Conservation (phyloP, 2,888 invertebrate species). For the Tinea trinotella region DNA sequence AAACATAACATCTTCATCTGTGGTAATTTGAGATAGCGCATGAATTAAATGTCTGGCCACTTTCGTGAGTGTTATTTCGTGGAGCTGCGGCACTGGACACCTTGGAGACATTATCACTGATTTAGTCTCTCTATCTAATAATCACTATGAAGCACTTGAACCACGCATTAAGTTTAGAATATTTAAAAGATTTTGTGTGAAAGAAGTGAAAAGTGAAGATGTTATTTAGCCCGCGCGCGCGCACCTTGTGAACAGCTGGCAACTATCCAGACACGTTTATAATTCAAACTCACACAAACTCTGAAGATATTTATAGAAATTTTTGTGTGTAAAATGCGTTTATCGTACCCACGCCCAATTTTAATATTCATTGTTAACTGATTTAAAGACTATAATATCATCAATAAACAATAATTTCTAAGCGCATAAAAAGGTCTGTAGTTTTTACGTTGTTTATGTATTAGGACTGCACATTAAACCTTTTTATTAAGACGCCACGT, state of each 20-base stretch:
- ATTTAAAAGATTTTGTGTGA: constrained; percentile 32
- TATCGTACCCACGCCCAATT: constrained; percentile 34
- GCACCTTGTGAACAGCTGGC: constrained; percentile 41
- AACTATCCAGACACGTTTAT: constrained; percentile 54
- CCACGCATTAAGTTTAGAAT: background rate
- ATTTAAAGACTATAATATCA: background rate
- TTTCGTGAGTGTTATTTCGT: constrained; percentile 72
- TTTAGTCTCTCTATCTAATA: background rate
- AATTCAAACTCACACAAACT: constrained; percentile 56
- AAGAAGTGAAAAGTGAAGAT: constrained; percentile 52
- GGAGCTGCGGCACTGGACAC: constrained; percentile 71
- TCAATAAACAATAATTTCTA: no score
- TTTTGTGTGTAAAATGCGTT: constrained; percentile 59
- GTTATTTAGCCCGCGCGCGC: constrained; percentile 58
- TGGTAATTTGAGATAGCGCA: constrained; percentile 73
- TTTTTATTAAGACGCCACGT: no score
- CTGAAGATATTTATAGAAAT: constrained; percentile 57
- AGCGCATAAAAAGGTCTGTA: no score
- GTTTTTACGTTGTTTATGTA: no score
- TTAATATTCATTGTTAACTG: background rate
- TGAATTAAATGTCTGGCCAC: constrained; percentile 76
- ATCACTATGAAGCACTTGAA: background rate
- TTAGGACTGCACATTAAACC: no score
- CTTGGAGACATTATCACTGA: constrained; percentile 74
- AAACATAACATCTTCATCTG: constrained; percentile 70